Conservation (phyloP, 2,113 vertebrate genomes). For the Ictalurus furcatus region DNA sequence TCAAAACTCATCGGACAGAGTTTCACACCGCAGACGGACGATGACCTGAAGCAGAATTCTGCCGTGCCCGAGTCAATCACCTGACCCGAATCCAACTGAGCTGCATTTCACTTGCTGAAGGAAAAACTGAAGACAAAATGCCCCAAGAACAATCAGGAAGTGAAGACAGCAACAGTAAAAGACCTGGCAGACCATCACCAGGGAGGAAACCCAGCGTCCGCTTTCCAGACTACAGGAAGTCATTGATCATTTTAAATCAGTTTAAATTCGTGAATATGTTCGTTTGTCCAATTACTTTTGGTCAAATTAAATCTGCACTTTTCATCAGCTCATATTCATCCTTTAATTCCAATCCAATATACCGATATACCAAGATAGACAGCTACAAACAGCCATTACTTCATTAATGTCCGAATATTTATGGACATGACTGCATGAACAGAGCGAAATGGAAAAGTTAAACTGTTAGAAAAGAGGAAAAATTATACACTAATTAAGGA, state of each 20-base stretch:
- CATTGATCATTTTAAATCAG: too few species aligned
- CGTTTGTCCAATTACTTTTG: not conserved
- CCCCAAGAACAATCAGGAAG: not conserved
- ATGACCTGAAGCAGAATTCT: not conserved
- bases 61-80: not conserved
- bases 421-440: not conserved
- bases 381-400: not conserved
- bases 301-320: not conserved
- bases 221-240: not conserved
- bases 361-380: rapidly evolving
- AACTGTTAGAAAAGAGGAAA: not conserved
- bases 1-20: not conserved
- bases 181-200: not conserved
- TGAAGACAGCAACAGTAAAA: not conserved
- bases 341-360: not conserved
- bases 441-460: not conserved
- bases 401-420: not conserved
- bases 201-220: not conserved
- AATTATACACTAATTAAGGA: not conserved
- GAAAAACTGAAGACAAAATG: not conserved
- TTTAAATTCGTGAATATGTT: not conserved
- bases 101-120: not conserved
- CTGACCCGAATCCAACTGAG: not conserved
- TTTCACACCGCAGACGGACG: not conserved
- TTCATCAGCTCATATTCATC: not conserved